A percentile compares a stretch with the other conserved stretches of the same genome.
Evolutionary conservation across 1,140 invertebrate species (phyloP).

Genomic region (Plectrocnemia conspersa): DNA sequence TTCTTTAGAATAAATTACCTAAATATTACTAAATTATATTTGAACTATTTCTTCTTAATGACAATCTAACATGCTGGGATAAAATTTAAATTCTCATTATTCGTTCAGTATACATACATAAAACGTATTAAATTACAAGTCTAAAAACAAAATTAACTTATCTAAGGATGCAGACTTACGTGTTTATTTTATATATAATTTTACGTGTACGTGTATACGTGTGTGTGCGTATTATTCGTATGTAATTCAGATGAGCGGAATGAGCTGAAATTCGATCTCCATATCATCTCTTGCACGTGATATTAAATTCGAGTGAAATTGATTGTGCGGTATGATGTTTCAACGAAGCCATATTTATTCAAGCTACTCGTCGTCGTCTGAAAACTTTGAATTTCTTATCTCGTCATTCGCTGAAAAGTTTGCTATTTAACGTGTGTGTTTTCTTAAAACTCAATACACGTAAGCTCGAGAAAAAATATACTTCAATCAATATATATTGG

Average conservation of each 20-base stretch:
- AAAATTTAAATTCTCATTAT: not conserved
- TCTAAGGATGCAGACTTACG: too few species aligned
- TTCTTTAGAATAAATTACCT: too few species aligned
- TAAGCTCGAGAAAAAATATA: too few species aligned
- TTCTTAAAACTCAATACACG: too few species aligned
- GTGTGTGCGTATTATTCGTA: not conserved
- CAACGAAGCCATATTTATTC: conserved; percentile 19
- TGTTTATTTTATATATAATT: too few species aligned
- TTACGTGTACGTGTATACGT: conserved; percentile 1
- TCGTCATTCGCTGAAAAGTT: too few species aligned
- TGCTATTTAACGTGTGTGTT: too few species aligned
- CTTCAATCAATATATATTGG: too few species aligned
- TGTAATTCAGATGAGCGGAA: too few species aligned
- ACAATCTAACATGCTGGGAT: too few species aligned
- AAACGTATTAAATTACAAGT: not conserved
- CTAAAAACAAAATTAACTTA: not conserved
- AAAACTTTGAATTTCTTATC: conserved; percentile 10
- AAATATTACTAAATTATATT: too few species aligned
- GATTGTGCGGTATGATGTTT: conserved; percentile 19
- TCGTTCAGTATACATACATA: not conserved
- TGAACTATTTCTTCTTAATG: too few species aligned
- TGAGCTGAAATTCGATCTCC: conserved; percentile 15
- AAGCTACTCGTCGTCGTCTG: conserved; percentile 14
- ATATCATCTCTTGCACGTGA: conserved; percentile 16
- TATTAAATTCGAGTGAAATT: conserved; percentile 30